Percentiles rank a stretch among this genome's conserved stretches.
Conservation (phyloP, 2,888 invertebrate genomes). For the Carterocephalus palaemon region DNA sequence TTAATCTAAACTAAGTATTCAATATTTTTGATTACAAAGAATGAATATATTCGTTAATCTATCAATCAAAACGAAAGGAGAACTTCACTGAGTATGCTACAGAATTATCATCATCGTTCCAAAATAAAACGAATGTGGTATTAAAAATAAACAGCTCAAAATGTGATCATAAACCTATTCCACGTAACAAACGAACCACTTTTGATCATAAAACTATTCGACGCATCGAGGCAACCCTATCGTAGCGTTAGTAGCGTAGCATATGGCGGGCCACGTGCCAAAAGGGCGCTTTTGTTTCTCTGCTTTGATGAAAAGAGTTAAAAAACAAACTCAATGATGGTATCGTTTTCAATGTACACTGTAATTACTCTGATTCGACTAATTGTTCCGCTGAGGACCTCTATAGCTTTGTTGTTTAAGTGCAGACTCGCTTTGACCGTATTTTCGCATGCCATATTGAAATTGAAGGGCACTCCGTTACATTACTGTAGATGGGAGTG, state of each 20-base stretch:
- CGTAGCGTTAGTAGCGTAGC: slow-evolving; percentile 39
- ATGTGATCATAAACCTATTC: no score
- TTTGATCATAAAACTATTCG: neutral
- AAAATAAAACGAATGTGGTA: no score
- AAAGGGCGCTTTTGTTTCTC: slow-evolving; percentile 69
- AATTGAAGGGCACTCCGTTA: slow-evolving; percentile 50
- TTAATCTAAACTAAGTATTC: no score
- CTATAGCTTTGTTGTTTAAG: slow-evolving; percentile 59
- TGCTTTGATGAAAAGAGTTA: slow-evolving; percentile 45
- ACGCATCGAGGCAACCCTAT: slow-evolving; percentile 1
- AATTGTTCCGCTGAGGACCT: slow-evolving; percentile 63
- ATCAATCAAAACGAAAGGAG: no score
- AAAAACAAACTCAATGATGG: slow-evolving; percentile 60
- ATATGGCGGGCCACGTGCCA: slow-evolving; percentile 65
- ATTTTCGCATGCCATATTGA: slow-evolving; percentile 66
- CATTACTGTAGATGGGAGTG: slow-evolving; percentile 24
- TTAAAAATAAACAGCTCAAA: no score
- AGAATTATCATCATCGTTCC: no score
- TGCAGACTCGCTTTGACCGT: slow-evolving; percentile 68
- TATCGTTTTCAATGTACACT: slow-evolving; percentile 68
- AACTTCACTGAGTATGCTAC: no score
- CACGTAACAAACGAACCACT: no score
- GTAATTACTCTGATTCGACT: slow-evolving; percentile 72
- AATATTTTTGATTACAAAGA: no score
- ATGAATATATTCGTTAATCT: no score